Evolutionary conservation across 64 coral and sea anemone species (phyloP).

Genomic region (Exaiptasia diaphana): DNA sequence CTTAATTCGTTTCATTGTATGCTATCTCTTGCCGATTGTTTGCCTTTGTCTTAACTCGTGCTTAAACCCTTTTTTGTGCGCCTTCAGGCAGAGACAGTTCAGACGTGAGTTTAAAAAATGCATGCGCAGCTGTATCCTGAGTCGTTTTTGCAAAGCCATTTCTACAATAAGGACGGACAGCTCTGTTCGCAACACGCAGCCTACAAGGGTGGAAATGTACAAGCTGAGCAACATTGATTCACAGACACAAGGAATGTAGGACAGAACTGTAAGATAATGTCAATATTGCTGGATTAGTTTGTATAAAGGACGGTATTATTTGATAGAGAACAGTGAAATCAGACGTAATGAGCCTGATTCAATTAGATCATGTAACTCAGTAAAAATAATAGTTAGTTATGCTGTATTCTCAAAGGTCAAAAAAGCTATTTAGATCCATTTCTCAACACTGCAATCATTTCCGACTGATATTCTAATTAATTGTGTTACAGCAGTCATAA

Average conservation of each 20-base stretch:
- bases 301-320: too few relatives aligned
- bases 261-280: too few relatives aligned
- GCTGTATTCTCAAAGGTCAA: too few relatives aligned
- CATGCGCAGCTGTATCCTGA: slow-evolving; percentile 10
- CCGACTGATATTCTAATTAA: too few relatives aligned
- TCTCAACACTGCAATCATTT: too few relatives aligned
- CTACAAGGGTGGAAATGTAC: slow-evolving; percentile 14
- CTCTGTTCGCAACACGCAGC: not conserved
- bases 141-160: not conserved
- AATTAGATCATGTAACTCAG: too few relatives aligned
- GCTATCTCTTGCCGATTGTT: slow-evolving; percentile 23
- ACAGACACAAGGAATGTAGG: not conserved
- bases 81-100: slow-evolving; percentile 44
- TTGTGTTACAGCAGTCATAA: too few relatives aligned
- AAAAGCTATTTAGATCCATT: too few relatives aligned
- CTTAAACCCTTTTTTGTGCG: slow-evolving; percentile 50
- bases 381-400: too few relatives aligned
- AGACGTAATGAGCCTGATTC: too few relatives aligned
- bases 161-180: slow-evolving; percentile 4
- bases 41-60: slow-evolving; percentile 47
- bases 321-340: too few relatives aligned
- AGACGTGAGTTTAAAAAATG: slow-evolving; percentile 11
- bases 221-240: slow-evolving; percentile 21
- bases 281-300: too few relatives aligned
- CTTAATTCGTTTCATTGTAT: not conserved